Percentiles rank a stretch among this genome's conserved stretches.
phyloP scores from a whole-genome alignment of 2,113 vertebrate genomes.

The Pycnonotus jocosus region DNA sequence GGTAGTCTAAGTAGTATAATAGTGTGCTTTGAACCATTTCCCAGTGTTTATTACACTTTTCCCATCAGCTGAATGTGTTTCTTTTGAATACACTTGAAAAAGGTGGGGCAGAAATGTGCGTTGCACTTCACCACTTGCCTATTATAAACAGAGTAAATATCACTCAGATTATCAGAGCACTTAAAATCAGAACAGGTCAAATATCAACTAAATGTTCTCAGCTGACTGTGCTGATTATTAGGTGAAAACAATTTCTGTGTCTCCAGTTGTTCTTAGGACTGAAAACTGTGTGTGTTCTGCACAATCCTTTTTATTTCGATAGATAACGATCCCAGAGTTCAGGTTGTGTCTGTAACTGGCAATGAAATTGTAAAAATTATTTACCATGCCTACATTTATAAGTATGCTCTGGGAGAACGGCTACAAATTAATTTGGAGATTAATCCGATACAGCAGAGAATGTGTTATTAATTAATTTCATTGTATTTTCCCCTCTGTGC shows the following conservation, averaged over 20 bases:
- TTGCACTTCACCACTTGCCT: accelerated
- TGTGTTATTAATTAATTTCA: not conserved
- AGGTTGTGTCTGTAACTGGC: not conserved
- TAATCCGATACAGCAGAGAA: not conserved
- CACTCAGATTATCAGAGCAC: not conserved
- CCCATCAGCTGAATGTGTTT: not conserved
- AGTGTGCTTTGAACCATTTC: not conserved
- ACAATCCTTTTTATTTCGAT: not conserved
- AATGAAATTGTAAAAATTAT: not conserved
- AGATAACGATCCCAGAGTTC: not conserved
- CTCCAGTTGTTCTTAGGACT: not conserved
- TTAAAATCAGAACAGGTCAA: not conserved
- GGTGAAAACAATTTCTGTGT: not conserved
- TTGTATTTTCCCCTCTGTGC: not conserved
- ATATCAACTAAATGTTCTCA: not conserved
- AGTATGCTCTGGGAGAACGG: not conserved
- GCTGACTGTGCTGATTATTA: not conserved
- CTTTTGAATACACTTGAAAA: not conserved
- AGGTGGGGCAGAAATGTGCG: not conserved
- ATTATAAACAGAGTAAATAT: not conserved
- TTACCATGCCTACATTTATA: not conserved
- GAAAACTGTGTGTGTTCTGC: not conserved
- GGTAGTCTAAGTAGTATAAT: not conserved
- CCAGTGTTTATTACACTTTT: not conserved
- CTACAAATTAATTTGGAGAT: not conserved